Evolutionary conservation across 2,797 vertebrate species (phyloP), one percentile per base, ranked within the genome.

Genomic region (Hephaestus fuliginosus): DNA sequence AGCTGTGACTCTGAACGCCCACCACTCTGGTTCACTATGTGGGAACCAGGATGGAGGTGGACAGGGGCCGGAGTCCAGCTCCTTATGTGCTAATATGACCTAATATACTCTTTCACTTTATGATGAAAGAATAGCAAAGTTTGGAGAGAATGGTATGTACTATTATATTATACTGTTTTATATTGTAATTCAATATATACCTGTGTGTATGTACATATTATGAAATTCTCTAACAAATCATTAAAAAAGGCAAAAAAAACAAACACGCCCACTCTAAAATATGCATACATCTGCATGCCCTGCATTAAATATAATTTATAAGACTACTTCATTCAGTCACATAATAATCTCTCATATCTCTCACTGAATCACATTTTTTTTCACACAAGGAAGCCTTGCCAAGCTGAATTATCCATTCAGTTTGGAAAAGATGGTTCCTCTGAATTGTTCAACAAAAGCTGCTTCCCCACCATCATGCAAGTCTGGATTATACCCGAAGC

Each of bases 1-100:
- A 93, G 91, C 92, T 94, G 92, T 87, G 91, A 76, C 89, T 78
- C 70, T 88, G 83, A 82, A 94, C 93, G 74, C 86, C 93, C 89
- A 93, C 91, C 81, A 22, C 84, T 75, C 46, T 48, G 82, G 79
- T 87, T 88, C 66, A 61, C 74, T 86, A 80, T 94, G 93, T 95
- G 95, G 93, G 94, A 95, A 95, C 78, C 77, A 51, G 83, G 62
- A 77, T 75, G 86, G 88, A 86, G 86, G 87, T 86, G 89, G 89
- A 91, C 70, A 83, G 63, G 77, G 71, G 74, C 85, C 11, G 43
- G 18, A 82, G 76, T 13, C 62, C 71, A 51, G 72, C 82, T 61
- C 44, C 67, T 56, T 58, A 39, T 48, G 10, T 11, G n/a, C 56
- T 36, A 60, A 49, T n/a, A 28, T 56, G 36, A 44, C 46, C 41